Evolutionary conservation across 2,113 vertebrate species (phyloP).

Genomic region (Castor canadensis): DNA sequence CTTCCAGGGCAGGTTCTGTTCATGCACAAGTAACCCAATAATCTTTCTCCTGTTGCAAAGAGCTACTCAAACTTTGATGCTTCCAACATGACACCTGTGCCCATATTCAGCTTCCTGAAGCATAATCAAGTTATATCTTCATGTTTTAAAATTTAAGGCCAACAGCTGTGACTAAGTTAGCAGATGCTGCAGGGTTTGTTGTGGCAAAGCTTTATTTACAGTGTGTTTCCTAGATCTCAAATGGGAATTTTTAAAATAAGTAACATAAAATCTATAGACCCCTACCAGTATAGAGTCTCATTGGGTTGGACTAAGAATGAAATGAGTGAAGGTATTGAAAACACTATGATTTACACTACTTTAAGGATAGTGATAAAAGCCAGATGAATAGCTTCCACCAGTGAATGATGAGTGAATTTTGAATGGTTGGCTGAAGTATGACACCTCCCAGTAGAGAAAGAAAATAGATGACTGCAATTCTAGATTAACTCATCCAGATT

Average conservation of each 20-base stretch:
- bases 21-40: not conserved
- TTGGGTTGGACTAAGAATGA: not conserved
- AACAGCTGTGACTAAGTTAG: not conserved
- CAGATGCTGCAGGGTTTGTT: not conserved
- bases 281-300: not conserved
- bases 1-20: not conserved
- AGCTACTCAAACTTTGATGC: not conserved
- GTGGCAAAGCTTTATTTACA: not conserved
- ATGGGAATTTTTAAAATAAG: constrained; percentile 7
- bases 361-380: not conserved
- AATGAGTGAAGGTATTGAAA: not conserved
- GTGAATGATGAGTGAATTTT: not conserved
- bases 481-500: not conserved
- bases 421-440: not conserved
- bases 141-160: constrained; percentile 6
- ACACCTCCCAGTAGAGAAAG: not conserved
- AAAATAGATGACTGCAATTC: not conserved
- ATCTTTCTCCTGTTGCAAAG: not conserved
- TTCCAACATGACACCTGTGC: not conserved
- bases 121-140: not conserved
- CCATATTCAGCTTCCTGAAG: not conserved
- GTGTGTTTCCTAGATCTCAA: not conserved
- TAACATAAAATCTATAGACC: too few species aligned
- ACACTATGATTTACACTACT: not conserved
- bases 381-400: not conserved